Evolutionary conservation across 2,113 vertebrate species (phyloP), one percentile per base, ranked within the genome.

Genomic region (Mugil cephalus): DNA sequence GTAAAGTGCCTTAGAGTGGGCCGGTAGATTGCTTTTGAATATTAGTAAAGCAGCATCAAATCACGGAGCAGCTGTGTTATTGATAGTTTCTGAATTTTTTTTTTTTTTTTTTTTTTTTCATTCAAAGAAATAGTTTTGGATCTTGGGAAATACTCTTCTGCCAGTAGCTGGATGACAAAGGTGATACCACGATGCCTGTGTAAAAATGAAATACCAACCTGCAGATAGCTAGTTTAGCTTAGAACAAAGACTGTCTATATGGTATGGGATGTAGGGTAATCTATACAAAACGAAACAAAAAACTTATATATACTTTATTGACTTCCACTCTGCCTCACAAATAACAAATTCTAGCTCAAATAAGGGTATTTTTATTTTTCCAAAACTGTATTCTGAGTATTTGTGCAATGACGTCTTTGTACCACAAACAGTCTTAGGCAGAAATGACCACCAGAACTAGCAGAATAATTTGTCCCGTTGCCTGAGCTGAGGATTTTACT

Each of bases 401-500:
- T 3, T 30, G 3, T 30, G 24, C 24, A 30, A 30, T 30, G 24
- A 2, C 24, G 3, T 3, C 15, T 65, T 43, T 18, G 10, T 4
- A 52, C 12, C 34, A 38, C 15, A 17, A 10, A 24, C 55, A 61
- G 53, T 61, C 46, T 36, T 45, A 17, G 14, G 9, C 10, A 39
- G 53, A 71, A 69, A 59, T 34, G 24, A 38, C 19, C 18, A 17
- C 34, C 35, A 7, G 34, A 40, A 10, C 17, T 51, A 19, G 19
- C 53, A 9, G 18, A 77, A 54, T 83, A 18, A 76, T 76, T 67
- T 71, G 43, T 83, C 24, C 14, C 34, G 4, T 63, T 42, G 69
- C 73, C 66, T 38, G 54, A 34, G 69, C 77, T 40, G 53, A 69
- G 36, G 65, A 74, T 74, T 77, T 74, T 48, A 56, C 39, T 67